These are phyloP conservation scores for Drymonia ruficornis DNA, from an alignment of 2,888 invertebrate species.

Conservation along the genomic window DNA sequence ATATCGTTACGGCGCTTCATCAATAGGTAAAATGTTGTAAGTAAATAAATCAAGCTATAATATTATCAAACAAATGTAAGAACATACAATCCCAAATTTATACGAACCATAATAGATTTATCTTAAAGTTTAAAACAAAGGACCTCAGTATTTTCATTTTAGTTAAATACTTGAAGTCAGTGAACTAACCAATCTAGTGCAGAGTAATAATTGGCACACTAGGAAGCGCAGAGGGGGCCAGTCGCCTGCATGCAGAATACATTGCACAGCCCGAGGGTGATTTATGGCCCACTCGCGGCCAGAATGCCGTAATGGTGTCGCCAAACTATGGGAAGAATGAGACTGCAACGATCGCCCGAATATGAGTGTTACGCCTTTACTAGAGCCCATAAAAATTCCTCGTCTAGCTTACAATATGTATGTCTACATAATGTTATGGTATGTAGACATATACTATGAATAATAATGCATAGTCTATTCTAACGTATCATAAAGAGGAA, in stretches of 20 bases:
- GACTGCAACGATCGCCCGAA: constrained; percentile 49
- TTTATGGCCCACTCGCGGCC: constrained; percentile 68
- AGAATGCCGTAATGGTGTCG: constrained; percentile 68
- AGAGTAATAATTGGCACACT: constrained; percentile 58
- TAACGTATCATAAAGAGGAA: not conserved
- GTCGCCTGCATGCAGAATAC: constrained; percentile 61
- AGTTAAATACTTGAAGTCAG: constrained; percentile 15
- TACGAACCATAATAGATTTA: too few relatives aligned
- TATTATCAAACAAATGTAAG: too few relatives aligned
- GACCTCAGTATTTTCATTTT: not conserved
- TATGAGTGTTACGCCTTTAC: constrained; percentile 55
- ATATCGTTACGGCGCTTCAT: too few relatives aligned
- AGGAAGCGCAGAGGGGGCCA: constrained; percentile 41
- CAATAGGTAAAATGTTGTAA: too few relatives aligned
- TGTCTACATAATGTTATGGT: constrained; percentile 8
- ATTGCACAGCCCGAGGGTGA: constrained; percentile 60
- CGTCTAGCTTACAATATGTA: constrained; percentile 48
- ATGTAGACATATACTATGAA: not conserved
- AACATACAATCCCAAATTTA: too few relatives aligned
- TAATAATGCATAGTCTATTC: constrained; percentile 14
- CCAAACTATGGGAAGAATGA: constrained; percentile 58
- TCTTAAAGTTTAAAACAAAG: not conserved
- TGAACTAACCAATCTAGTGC: constrained; percentile 51
- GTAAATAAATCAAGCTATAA: too few relatives aligned
- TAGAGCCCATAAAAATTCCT: constrained; percentile 61